phyloP scores from a whole-genome alignment of 2,113 vertebrate genomes.

The Pterocles burchelli region DNA sequence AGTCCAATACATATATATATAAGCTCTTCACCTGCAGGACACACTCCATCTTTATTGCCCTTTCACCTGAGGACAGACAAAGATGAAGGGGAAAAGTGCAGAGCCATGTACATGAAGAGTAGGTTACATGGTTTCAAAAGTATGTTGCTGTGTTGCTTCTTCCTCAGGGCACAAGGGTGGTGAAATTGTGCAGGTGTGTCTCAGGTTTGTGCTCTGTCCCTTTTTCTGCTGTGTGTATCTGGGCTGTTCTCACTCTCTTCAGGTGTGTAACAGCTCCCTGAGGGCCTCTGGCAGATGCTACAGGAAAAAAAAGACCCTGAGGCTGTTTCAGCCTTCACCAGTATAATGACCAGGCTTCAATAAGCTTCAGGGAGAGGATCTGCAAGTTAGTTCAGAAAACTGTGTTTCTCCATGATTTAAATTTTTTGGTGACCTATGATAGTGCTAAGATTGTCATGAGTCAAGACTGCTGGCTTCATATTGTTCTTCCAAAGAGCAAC shows the following conservation, averaged over 20 bases:
- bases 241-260: not conserved
- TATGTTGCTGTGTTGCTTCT: not conserved
- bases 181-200: accelerated
- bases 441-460: not conserved
- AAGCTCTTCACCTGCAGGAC: not conserved
- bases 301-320: not conserved
- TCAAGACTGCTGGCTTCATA: not conserved
- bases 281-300: not conserved
- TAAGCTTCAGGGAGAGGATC: not conserved
- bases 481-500: not conserved
- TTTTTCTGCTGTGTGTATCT: not conserved
- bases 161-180: not conserved
- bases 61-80: not conserved
- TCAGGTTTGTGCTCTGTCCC: not conserved
- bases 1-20: not conserved
- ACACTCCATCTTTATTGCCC: not conserved
- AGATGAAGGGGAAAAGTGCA: not conserved
- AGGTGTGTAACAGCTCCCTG: not conserved
- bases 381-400: not conserved
- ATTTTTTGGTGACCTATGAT: not conserved
- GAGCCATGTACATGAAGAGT: not conserved
- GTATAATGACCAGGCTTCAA: not conserved
- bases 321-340: not conserved
- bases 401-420: not conserved
- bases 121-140: not conserved